Percentiles rank a stretch among this genome's conserved stretches.
Conservation (phyloP, 2,113 vertebrate species). For the Sceloporus tristichus region DNA sequence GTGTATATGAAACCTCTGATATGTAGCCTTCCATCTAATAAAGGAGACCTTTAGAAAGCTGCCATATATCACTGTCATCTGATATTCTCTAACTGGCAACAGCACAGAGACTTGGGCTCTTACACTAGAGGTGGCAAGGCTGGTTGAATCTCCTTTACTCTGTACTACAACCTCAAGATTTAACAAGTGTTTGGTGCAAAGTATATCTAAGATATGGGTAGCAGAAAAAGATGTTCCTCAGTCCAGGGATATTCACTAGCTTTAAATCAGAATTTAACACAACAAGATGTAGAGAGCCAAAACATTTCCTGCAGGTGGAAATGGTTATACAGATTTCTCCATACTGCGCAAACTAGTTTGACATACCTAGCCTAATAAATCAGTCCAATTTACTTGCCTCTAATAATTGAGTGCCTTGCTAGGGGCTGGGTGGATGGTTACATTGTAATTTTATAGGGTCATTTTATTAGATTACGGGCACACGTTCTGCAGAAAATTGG, state of each 20-base stretch:
- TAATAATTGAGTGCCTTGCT: constrained; percentile 33
- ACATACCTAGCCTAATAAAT: background rate
- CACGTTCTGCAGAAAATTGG: constrained; percentile 16
- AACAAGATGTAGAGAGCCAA: background rate
- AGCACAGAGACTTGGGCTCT: background rate
- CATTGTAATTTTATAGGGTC: background rate
- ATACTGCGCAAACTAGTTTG: background rate
- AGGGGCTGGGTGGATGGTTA: background rate
- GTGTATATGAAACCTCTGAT: too few relatives aligned
- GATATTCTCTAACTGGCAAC: background rate
- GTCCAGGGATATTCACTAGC: background rate
- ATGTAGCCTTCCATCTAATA: background rate
- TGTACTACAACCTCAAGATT: too few relatives aligned
- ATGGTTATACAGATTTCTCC: background rate
- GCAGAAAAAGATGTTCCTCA: background rate
- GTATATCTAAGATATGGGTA: background rate
- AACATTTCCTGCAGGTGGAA: background rate
- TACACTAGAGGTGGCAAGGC: background rate
- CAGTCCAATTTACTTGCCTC: background rate
- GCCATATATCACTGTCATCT: too few relatives aligned
- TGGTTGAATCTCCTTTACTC: too few relatives aligned
- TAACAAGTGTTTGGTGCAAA: background rate
- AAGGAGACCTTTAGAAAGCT: background rate
- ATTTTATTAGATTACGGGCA: constrained; percentile 20
- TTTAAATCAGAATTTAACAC: background rate